phyloP scores from a whole-genome alignment of 2,113 vertebrate species.

The Echinops telfairi region DNA sequence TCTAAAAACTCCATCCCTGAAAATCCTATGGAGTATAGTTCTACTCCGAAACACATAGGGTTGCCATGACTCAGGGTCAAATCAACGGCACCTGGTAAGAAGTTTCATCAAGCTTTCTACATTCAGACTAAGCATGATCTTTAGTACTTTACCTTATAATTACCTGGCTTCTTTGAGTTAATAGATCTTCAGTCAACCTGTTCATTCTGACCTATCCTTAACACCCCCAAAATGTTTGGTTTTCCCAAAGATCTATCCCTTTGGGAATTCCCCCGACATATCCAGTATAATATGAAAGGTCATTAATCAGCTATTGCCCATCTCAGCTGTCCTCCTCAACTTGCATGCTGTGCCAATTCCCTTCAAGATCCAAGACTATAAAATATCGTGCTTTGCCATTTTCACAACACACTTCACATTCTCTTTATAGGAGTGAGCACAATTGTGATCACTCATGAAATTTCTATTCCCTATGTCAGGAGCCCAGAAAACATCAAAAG shows the following conservation, averaged over 20 bases:
- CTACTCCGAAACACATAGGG: background rate
- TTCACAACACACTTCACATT: background rate
- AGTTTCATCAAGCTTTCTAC: background rate
- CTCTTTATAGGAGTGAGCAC: background rate
- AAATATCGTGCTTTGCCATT: background rate
- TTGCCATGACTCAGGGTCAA: background rate
- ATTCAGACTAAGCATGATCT: background rate
- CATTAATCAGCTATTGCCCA: background rate
- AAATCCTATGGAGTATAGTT: background rate
- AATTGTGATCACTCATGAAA: background rate
- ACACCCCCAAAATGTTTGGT: background rate
- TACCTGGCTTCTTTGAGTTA: background rate
- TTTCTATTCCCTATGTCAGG: background rate
- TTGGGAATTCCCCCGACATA: too few relatives aligned
- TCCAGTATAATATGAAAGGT: background rate
- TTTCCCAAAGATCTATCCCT: too few relatives aligned
- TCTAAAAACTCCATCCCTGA: background rate
- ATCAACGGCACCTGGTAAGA: background rate
- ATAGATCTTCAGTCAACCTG: background rate
- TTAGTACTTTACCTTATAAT: background rate
- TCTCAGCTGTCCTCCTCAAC: background rate
- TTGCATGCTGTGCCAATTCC: background rate
- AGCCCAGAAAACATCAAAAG: background rate
- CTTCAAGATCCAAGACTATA: background rate
- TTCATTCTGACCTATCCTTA: rapidly evolving